A percentile compares a stretch with the other conserved stretches of the same genome.
Conservation (phyloP, 2,888 invertebrate genomes). For the Vannuccia rotundouncinata region DNA sequence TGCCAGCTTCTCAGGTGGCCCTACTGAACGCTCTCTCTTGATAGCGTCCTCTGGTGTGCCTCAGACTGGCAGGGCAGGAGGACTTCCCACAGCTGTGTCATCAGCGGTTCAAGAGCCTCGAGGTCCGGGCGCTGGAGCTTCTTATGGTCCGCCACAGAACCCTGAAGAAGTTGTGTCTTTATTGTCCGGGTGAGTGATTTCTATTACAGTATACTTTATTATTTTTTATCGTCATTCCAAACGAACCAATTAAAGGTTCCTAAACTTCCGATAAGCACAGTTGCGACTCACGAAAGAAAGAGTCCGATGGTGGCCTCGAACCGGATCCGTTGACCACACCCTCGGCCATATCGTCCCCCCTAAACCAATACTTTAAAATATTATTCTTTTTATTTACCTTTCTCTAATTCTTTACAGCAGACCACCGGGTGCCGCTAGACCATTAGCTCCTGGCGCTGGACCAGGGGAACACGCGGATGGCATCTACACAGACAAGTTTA, state of each 20-base stretch:
- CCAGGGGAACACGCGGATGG: background rate
- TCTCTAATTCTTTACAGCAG: too few species aligned
- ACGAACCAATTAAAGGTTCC: too few species aligned
- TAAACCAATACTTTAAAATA: too few species aligned
- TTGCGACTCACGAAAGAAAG: too few species aligned
- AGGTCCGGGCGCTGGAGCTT: background rate
- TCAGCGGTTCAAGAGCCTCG: background rate
- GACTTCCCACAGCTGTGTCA: background rate
- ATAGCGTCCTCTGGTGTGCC: background rate
- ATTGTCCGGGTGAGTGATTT: background rate
- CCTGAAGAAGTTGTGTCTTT: constrained; percentile 2
- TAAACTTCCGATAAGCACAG: too few species aligned
- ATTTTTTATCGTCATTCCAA: too few species aligned
- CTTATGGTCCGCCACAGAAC: background rate
- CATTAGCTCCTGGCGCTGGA: background rate
- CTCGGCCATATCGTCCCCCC: too few species aligned
- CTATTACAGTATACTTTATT: too few species aligned
- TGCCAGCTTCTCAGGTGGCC: background rate
- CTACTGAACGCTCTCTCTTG: background rate
- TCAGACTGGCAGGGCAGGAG: background rate
- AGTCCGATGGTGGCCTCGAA: too few species aligned
- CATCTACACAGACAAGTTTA: background rate
- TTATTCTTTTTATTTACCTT: too few species aligned
- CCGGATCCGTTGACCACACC: too few species aligned
- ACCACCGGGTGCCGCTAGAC: background rate